Base-by-base conservation (phyloP, 2,888 invertebrate species). In the Nebria brevicollis region DNA sequence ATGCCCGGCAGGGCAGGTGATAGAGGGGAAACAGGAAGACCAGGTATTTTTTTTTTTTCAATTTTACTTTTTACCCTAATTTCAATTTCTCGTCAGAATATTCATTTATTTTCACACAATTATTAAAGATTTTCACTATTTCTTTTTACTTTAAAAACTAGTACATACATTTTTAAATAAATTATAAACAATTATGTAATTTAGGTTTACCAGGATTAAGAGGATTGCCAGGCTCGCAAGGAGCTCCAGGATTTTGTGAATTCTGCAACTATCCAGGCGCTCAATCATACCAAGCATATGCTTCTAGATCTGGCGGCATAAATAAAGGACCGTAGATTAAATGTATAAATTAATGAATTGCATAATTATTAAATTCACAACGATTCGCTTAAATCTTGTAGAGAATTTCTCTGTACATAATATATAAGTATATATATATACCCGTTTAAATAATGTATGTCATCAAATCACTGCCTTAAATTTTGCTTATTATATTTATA, bases 1-100 rank as follows among this genome's bases (percentile, higher is more conserved):
- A 83, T 90, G 41, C 91, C 92, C 20, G 96, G 96, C n/a, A 91
- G 94, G 86, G 91, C 92, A 66, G 96, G 96, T 0, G 94, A 94
- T 83, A 90, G 95, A 86, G 96, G 96, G 8, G 94, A 94, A 85
- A 89, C 93, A 5, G 96, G 96, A 74, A 89, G 93, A 88, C 92
- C 93, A 89, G 95, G 95, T 94, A 89, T 85, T 83, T 81, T 80
- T 25, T 80, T 25, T 74, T 66, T 66, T 66, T 66, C 8, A 5
- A 15, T 66, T 66, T 8, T 13, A 66, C 66, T 15, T 15, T 66
- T 11, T 2, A 34, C 34, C 34, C 8, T 54, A 54, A 54, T 54
- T 34, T 34, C 2, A 34, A 34, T 4, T 34, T 34, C 34, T 34
- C 34, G 0, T 34, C 34, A 41, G 41, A 8, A 34, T 34, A 34